These are phyloP conservation scores for Nemapogon koenigi DNA, from an alignment of 2,888 invertebrate genomes.

Conservation along the genomic window DNA sequence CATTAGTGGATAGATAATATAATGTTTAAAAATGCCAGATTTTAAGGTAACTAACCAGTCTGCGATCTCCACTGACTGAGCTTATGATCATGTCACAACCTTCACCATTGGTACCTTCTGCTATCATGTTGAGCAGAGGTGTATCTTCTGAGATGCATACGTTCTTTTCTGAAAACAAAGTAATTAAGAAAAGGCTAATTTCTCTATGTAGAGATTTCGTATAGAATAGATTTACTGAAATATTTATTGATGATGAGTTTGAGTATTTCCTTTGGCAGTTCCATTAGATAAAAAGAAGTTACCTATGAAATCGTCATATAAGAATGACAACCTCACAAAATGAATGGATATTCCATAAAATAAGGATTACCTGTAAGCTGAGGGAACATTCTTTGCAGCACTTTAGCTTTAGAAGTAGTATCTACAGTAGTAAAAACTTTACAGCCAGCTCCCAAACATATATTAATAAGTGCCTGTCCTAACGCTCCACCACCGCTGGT, in stretches of 20 bases:
- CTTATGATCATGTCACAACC: constrained; percentile 30
- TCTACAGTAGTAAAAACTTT: constrained; percentile 37
- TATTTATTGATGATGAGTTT: no score
- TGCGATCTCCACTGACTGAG: constrained; percentile 22
- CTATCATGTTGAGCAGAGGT: constrained; percentile 31
- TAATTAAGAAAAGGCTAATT: no score
- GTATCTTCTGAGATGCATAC: constrained; percentile 34
- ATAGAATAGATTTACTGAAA: no score
- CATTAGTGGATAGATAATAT: no score
- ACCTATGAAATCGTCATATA: no score
- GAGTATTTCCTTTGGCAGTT: no score
- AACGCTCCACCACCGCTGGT: constrained; percentile 38
- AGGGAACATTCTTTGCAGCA: constrained; percentile 32
- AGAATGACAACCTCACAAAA: no score
- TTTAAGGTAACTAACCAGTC: constrained; percentile 1
- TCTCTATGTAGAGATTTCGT: no score
- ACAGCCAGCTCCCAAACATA: constrained; percentile 29
- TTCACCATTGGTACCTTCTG: constrained; percentile 23
- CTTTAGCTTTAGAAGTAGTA: constrained; percentile 31
- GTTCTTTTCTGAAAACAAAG: constrained; percentile 27
- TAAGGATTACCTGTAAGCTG: constrained; percentile 31
- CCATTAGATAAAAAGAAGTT: no score
- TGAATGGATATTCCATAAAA: no score
- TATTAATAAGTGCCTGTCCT: constrained; percentile 35
- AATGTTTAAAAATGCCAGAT: no score